Evolutionary conservation across 2,888 invertebrate genomes (phyloP).

Genomic region (Sepiola atlantica): DNA sequence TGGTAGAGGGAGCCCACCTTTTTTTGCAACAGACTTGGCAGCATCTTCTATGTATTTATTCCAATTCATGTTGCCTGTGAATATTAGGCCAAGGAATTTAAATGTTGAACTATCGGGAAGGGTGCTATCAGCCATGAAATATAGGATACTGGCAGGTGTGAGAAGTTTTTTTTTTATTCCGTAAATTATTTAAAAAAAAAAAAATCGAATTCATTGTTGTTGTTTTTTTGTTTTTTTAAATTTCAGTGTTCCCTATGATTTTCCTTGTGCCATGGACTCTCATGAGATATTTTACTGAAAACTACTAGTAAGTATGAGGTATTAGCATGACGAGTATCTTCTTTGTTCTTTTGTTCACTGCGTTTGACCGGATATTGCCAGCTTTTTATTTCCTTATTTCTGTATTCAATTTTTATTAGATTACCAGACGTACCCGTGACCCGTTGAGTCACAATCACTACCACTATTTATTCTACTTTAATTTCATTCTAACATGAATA

Average conservation of each 20-base stretch:
- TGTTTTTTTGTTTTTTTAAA: not conserved
- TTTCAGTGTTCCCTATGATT: not conserved
- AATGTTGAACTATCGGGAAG: not conserved
- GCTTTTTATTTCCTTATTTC: not conserved
- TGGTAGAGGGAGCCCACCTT: too few species aligned
- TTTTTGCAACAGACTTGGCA: too few species aligned
- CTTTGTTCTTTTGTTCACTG: not conserved
- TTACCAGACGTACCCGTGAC: too few species aligned
- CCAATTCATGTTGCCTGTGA: not conserved
- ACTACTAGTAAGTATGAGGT: conserved; percentile 11
- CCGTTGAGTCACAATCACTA: too few species aligned
- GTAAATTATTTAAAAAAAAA: too few species aligned
- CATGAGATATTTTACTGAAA: not conserved
- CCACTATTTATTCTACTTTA: too few species aligned
- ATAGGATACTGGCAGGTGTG: not conserved
- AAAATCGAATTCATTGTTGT: not conserved
- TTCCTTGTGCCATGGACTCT: not conserved
- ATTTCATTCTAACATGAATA: too few species aligned
- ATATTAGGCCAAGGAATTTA: not conserved
- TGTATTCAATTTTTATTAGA: not conserved
- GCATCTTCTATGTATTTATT: not conserved
- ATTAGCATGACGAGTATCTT: not conserved
- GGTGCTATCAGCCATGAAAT: not conserved
- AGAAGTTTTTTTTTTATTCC: too few species aligned
- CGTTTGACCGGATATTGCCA: not conserved